phyloP scores from a whole-genome alignment of 2,888 invertebrate species.

The Petrolisthes manimaculis region DNA sequence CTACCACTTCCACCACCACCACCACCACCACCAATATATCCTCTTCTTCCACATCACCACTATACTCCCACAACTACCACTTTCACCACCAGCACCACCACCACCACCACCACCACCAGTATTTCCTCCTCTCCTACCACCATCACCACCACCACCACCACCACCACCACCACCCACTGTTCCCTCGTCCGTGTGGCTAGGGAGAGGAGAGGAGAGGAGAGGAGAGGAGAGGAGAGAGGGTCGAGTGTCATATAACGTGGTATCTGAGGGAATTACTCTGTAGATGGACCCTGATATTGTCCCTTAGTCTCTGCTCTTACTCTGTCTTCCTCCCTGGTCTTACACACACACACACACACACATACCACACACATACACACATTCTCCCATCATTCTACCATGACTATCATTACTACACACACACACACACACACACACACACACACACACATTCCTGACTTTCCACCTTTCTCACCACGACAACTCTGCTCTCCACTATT shows the following conservation, averaged over 20 bases:
- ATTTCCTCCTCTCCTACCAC: not conserved
- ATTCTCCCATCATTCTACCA: not conserved
- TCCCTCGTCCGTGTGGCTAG: not conserved
- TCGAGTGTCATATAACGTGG: slow-evolving; percentile 45
- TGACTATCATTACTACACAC: not conserved
- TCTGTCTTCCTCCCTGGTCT: not conserved
- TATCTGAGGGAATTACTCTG: slow-evolving; percentile 43
- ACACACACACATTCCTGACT: too few relatives aligned
- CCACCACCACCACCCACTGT: too few relatives aligned
- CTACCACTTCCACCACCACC: too few relatives aligned
- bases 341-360: not conserved
- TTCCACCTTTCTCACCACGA: too few relatives aligned
- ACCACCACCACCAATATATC: too few relatives aligned
- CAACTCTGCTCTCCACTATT: too few relatives aligned
- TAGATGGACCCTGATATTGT: slow-evolving; percentile 37
- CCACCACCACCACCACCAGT: not conserved
- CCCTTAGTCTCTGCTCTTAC: slow-evolving; percentile 20
- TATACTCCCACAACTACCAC: too few relatives aligned
- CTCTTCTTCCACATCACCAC: too few relatives aligned
- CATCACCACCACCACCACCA: not conserved
- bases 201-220: slow-evolving; percentile 6
- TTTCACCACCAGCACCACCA: too few relatives aligned
- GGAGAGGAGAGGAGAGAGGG: slow-evolving; percentile 19
- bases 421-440: too few relatives aligned
- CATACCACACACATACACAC: not conserved